phyloP scores from a whole-genome alignment of 2,888 invertebrate species.

The Ferdinandea cuprea region DNA sequence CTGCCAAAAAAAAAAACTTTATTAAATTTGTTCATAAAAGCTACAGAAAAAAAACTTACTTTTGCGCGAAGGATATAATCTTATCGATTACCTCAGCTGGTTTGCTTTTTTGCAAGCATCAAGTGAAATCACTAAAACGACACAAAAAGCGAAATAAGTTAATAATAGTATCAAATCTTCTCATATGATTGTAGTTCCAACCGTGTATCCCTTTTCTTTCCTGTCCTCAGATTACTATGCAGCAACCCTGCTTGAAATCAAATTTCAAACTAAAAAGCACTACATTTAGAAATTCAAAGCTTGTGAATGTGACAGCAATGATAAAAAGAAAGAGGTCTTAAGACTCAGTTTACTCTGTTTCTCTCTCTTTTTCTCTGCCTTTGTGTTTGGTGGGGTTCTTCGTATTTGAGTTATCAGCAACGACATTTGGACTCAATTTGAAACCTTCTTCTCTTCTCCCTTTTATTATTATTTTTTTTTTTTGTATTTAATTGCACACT shows the following conservation, averaged over 20 bases:
- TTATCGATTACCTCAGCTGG: slow-evolving; percentile 14
- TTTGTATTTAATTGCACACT: slow-evolving; percentile 26
- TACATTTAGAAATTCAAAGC: slow-evolving; percentile 47
- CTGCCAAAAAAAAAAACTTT: slow-evolving; percentile 23
- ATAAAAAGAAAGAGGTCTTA: slow-evolving; percentile 32
- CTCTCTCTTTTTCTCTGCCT: slow-evolving; percentile 22
- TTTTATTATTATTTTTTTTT: slow-evolving; percentile 26
- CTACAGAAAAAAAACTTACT: slow-evolving; percentile 27
- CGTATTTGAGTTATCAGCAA: slow-evolving; percentile 61
- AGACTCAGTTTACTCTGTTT: slow-evolving; percentile 22
- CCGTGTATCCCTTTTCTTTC: slow-evolving; percentile 1
- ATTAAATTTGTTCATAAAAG: not conserved
- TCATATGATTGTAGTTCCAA: slow-evolving; percentile 53
- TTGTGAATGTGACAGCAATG: slow-evolving; percentile 21
- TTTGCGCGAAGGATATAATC: slow-evolving; percentile 53
- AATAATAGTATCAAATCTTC: not conserved
- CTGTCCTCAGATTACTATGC: not conserved
- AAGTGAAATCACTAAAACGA: slow-evolving; percentile 52
- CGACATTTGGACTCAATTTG: slow-evolving; percentile 69
- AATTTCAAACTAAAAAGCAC: slow-evolving; percentile 63
- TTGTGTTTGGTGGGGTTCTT: slow-evolving; percentile 10
- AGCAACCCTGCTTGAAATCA: slow-evolving; percentile 38
- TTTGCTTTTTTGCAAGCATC: slow-evolving; percentile 27
- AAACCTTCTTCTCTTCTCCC: slow-evolving; percentile 40
- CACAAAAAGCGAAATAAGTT: not conserved